Conservation (phyloP, 2,113 vertebrate species). For the Trematomus loennbergii region DNA sequence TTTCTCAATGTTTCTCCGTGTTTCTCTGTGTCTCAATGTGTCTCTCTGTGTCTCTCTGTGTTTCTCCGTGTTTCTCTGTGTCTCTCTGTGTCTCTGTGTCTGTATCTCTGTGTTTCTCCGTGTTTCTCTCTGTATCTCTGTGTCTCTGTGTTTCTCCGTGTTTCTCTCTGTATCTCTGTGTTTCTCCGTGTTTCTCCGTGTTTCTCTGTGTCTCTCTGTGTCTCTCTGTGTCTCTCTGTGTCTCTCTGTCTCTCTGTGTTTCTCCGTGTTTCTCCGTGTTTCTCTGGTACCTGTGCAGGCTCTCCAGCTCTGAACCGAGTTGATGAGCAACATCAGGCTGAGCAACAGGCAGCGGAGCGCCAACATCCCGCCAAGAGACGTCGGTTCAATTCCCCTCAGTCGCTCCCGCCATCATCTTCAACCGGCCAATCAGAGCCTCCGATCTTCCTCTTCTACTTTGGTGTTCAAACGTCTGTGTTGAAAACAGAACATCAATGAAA, state of each 20-base stretch:
- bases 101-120: no score
- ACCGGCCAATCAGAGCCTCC: neutral
- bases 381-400: neutral
- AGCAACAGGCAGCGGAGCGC: constrained; percentile 40
- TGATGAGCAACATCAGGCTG: constrained; percentile 41
- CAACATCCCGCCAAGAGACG: constrained; percentile 44
- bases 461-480: neutral
- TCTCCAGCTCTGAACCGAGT: constrained; percentile 58
- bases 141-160: no score
- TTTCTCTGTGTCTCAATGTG: no score
- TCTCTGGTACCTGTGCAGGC: constrained; percentile 70
- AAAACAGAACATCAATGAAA: neutral
- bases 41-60: no score
- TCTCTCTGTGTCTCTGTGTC: no score
- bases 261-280: neutral
- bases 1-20: no score
- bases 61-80: no score
- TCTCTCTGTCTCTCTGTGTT: no score
- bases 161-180: no score
- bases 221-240: neutral
- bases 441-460: neutral
- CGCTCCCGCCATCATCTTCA: constrained; percentile 13
- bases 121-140: no score
- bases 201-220: no score
- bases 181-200: no score